These are phyloP conservation scores for Caenorhabditis sulstoni DNA, from an alignment of 2,888 invertebrate species.

Conservation along the genomic window DNA sequence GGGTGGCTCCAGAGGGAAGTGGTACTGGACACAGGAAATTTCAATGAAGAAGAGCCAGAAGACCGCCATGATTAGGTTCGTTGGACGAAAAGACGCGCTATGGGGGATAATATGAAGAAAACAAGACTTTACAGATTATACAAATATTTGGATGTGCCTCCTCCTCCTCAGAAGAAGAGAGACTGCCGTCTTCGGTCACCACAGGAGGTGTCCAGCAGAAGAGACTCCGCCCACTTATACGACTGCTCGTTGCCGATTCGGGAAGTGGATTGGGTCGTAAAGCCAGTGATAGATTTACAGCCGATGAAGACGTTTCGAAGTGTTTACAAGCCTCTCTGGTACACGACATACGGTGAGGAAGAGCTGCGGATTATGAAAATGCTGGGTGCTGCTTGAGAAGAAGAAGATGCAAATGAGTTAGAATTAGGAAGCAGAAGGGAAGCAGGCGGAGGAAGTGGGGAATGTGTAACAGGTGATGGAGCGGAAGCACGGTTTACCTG, in stretches of 20 bases:
- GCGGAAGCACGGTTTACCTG: constrained; percentile 56
- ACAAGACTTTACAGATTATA: constrained; percentile 14
- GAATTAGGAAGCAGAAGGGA: constrained; percentile 4
- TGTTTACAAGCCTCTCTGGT: constrained; percentile 41
- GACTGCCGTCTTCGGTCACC: constrained; percentile 26
- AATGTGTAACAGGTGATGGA: constrained; percentile 48
- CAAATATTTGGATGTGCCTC: constrained; percentile 43
- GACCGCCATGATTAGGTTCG: constrained; percentile 4
- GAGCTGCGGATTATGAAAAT: constrained; percentile 51
- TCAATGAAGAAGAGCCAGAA: constrained; percentile 42
- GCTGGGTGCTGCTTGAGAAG: constrained; percentile 21
- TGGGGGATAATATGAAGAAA: constrained; percentile 32
- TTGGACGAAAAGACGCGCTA: constrained; percentile 5
- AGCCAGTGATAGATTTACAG: constrained; percentile 52
- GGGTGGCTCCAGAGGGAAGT: constrained; percentile 24
- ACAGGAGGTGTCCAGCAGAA: constrained; percentile 4
- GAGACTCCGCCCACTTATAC: constrained; percentile 21
- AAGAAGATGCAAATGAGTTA: constrained; percentile 46
- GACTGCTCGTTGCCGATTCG: constrained; percentile 28
- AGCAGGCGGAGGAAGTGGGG: background rate
- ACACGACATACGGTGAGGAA: constrained; percentile 43
- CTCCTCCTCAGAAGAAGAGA: too few relatives aligned
- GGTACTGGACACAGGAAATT: constrained; percentile 47
- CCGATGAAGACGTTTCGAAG: constrained; percentile 45
- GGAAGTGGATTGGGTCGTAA: constrained; percentile 41